Evolutionary conservation across 2,113 vertebrate genomes (phyloP), one percentile per base, ranked within the genome.

Genomic region (Polypterus bichir): DNA sequence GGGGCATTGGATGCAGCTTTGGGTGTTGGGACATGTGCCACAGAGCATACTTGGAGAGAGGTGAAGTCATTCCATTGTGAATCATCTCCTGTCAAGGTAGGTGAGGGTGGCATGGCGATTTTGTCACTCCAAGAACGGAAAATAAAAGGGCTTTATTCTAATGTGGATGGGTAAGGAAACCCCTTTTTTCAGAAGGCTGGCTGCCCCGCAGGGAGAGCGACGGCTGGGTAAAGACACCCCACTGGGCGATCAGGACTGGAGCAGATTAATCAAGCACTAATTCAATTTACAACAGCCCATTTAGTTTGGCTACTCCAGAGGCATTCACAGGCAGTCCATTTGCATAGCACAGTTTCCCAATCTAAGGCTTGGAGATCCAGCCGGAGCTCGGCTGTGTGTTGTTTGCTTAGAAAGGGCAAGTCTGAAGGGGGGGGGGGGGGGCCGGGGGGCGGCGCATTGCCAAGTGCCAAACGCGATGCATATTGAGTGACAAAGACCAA

Each of bases 251-350:
- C 74, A 76, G 75, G 73, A 71, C 75, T 73, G 76, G 77, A 79
- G 77, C 75, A 76, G 76, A 80, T 80, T 82, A 80, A 79, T 80
- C 80, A 77, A 74, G 72, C 74, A 70, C 77, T 79, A 78, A 81
- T 82, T 82, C 77, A 76, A 81, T 82, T 79, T 78, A 78, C 76
- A 76, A 79, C 77, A 77, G 73, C 73, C 74, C 73, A 69, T 78
- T 75, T 79, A 75, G 74, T 77, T 72, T 73, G 76, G 69, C 70
- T 76, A 68, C 71, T 72, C 69, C 72, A 74, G 68, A 74, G 56
- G 72, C 73, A 77, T 80, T 79, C 69, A 75, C 64, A 67, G 65
- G 66, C 63, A 65, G 66, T 46, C 9, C 44, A 70, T 71, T 66
- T 66, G 62, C 73, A 68, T 66, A 63, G 69, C 66, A 64, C 27